Conservation (phyloP, 2,888 invertebrate species). For the Tipula vernalis region DNA sequence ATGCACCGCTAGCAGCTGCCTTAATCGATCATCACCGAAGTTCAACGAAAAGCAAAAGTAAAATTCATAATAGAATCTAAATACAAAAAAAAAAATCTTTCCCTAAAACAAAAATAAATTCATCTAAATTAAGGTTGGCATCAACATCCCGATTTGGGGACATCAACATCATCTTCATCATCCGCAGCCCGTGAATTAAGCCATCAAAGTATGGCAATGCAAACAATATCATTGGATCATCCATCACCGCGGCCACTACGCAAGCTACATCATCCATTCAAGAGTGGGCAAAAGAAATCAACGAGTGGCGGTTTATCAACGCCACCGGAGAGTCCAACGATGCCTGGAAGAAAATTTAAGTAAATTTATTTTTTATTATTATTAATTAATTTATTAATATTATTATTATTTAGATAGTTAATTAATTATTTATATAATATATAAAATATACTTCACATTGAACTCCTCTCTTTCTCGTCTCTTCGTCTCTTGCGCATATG, state of each 20-base stretch:
- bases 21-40: conserved; percentile 40
- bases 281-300: conserved; percentile 19
- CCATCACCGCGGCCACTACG: conserved; percentile 30
- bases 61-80: background rate
- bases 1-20: conserved; percentile 44
- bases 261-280: conserved; percentile 29
- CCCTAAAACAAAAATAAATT: background rate
- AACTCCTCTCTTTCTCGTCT: background rate
- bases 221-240: conserved; percentile 28
- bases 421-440: background rate
- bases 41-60: conserved; percentile 27
- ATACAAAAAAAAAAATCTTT: background rate
- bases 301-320: conserved; percentile 15
- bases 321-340: conserved; percentile 32
- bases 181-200: conserved; percentile 11
- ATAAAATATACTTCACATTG: background rate
- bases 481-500: background rate
- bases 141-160: conserved; percentile 28
- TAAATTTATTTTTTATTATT: conserved; percentile 16
- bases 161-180: conserved; percentile 13
- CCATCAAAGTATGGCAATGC: conserved; percentile 18
- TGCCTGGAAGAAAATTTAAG: conserved; percentile 32
- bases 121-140: conserved; percentile 27
- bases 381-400: background rate
- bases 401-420: background rate